Percentiles rank a stretch among this genome's conserved stretches.
Conservation (phyloP, 2,113 vertebrate species). For the Dasyprocta punctata region DNA sequence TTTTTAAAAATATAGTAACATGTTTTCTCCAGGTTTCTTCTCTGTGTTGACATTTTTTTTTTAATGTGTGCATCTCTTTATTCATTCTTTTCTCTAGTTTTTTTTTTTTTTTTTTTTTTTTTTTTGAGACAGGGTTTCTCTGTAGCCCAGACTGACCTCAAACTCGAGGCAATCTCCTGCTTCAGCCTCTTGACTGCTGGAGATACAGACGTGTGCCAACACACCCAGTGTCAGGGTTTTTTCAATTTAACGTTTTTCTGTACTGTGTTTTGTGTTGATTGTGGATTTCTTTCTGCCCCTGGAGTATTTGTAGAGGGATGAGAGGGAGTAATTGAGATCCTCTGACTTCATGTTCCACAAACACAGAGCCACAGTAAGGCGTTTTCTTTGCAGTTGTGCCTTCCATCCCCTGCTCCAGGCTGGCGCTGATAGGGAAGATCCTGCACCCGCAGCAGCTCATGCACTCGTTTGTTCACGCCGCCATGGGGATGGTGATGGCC, state of each 20-base stretch:
- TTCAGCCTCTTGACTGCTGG: neutral
- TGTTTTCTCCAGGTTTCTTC: neutral
- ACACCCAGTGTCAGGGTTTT: neutral
- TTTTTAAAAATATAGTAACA: slow-evolving; percentile 22
- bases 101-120: neutral
- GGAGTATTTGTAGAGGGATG: neutral
- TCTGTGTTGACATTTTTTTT: neutral
- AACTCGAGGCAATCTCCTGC: too few species aligned
- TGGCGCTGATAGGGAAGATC: slow-evolving; percentile 93
- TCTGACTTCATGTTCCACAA: too few species aligned
- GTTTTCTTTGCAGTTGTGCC: slow-evolving; percentile 91
- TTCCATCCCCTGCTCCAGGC: slow-evolving; percentile 93
- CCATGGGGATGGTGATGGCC: slow-evolving; percentile 92
- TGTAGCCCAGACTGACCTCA: neutral
- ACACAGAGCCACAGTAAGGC: neutral
- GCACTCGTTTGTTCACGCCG: slow-evolving; percentile 90
- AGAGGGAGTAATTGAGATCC: neutral
- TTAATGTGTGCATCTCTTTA: neutral
- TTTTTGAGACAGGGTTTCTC: neutral
- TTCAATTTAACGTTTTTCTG: neutral
- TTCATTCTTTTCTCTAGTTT: neutral
- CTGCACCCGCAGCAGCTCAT: slow-evolving; percentile 94
- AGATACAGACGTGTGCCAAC: neutral
- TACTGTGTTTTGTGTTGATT: neutral
- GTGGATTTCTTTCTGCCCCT: neutral